Percentiles rank a stretch among this genome's conserved stretches.
These are phyloP conservation scores for Microplitis demolitor DNA, from an alignment of 1,140 invertebrate species.

Conservation along the genomic window DNA sequence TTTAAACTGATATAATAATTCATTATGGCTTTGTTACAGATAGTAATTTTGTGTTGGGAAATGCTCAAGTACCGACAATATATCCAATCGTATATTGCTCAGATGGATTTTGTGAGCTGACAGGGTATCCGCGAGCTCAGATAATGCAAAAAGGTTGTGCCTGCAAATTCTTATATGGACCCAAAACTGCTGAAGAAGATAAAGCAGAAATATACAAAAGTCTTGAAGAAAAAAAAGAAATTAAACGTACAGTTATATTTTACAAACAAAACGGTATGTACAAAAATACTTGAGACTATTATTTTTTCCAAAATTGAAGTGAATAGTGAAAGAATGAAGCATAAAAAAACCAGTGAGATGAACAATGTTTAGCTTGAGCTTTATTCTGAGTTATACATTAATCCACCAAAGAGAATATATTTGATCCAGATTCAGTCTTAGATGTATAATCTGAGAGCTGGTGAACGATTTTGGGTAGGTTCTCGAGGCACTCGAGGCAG, in stretches of 20 bases:
- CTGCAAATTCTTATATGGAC: constrained; percentile 93
- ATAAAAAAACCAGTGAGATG: not conserved
- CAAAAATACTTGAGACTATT: not conserved
- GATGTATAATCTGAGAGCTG: too few relatives aligned
- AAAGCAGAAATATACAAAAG: constrained; percentile 88
- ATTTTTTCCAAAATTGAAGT: too few relatives aligned
- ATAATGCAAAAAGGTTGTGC: constrained; percentile 97
- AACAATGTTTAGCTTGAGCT: not conserved
- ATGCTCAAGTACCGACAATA: constrained; percentile 86
- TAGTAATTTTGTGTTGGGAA: constrained; percentile 97
- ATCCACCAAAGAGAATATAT: too few relatives aligned
- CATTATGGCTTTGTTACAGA: constrained; percentile 68
- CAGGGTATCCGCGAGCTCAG: constrained; percentile 89
- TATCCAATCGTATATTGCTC: constrained; percentile 98
- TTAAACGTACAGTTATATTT: constrained; percentile 92
- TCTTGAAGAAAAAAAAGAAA: constrained; percentile 85
- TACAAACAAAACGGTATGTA: constrained; percentile 89
- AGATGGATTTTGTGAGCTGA: constrained; percentile 96
- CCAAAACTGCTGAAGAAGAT: constrained; percentile 87
- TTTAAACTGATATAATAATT: too few relatives aligned
- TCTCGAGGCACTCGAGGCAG: too few relatives aligned
- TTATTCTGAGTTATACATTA: too few relatives aligned
- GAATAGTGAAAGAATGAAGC: too few relatives aligned
- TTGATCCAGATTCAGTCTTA: not conserved
- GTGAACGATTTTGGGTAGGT: too few relatives aligned